phyloP scores from a whole-genome alignment of 2,888 invertebrate species.

The Melieria crassipennis region DNA sequence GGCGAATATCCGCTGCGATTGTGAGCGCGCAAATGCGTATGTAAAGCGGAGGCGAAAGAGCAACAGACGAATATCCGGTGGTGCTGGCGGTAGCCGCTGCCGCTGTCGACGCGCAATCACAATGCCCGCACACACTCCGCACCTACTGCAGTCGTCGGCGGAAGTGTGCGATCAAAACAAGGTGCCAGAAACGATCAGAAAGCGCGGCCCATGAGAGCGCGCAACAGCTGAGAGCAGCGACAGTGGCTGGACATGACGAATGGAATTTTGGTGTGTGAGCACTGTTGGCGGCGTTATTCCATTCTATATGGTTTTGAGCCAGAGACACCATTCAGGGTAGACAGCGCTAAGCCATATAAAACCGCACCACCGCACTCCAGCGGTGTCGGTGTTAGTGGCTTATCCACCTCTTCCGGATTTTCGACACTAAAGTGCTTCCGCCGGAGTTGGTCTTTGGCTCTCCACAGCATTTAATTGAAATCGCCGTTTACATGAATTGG shows the following conservation, averaged over 20 bases:
- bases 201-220: neutral
- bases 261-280: neutral
- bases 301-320: too few species aligned
- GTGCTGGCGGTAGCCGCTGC: neutral
- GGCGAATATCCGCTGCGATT: neutral
- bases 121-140: too few species aligned
- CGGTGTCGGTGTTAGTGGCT: neutral
- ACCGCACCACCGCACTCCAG: too few species aligned
- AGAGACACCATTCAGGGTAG: too few species aligned
- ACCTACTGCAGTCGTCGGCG: conserved; percentile 15
- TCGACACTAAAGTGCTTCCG: conserved; percentile 27
- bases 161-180: conserved; percentile 27
- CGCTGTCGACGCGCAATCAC: too few species aligned
- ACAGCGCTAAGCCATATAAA: too few species aligned
- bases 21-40: neutral
- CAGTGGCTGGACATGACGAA: neutral
- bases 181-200: conserved; percentile 19
- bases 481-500: conserved; percentile 6
- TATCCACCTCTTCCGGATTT: conserved; percentile 29
- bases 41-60: conserved; percentile 11
- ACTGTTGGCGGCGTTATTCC: too few species aligned
- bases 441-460: conserved; percentile 5
- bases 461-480: conserved; percentile 22
- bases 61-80: conserved; percentile 24
- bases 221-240: conserved; percentile 9